Percentiles rank a stretch among this genome's conserved stretches.
Evolutionary conservation across 2,113 vertebrate species (phyloP).

Genomic region (Apistogramma diplotaenia): DNA sequence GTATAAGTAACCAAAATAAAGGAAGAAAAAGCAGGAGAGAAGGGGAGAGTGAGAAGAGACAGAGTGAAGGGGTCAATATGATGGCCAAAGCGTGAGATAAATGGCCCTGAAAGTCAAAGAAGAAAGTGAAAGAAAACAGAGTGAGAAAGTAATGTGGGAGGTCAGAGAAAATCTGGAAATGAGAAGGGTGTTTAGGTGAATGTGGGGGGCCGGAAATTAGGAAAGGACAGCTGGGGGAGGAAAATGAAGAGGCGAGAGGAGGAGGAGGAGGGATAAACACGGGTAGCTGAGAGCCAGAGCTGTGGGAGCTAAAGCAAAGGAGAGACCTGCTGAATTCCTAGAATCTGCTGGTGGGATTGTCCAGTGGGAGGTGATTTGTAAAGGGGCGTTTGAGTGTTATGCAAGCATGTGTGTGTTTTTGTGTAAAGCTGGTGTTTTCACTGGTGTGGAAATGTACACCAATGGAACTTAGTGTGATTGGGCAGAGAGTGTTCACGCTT

Average conservation of each 20-base stretch:
- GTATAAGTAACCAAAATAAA: conserved; percentile 19
- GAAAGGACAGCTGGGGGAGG: conserved; percentile 16
- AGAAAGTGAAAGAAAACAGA: conserved; percentile 21
- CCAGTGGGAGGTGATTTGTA: conserved; percentile 41
- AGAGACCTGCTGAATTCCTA: conserved; percentile 54
- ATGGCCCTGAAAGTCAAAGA: not conserved
- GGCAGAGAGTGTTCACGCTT: conserved; percentile 1
- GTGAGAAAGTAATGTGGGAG: not conserved
- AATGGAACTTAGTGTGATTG: not conserved
- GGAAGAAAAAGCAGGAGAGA: conserved; percentile 24
- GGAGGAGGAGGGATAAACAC: not conserved
- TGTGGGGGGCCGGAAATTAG: not conserved
- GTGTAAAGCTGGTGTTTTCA: conserved; percentile 10
- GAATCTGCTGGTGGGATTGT: conserved; percentile 55
- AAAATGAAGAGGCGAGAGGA: not conserved
- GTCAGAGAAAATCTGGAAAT: conserved; percentile 11
- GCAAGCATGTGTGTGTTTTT: conserved; percentile 17
- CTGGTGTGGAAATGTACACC: not conserved
- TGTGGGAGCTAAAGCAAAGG: conserved; percentile 45
- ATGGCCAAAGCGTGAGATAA: not conserved
- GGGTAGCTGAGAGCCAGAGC: conserved; percentile 16
- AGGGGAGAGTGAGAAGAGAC: not conserved
- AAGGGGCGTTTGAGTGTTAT: conserved; percentile 24
- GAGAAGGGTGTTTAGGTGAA: conserved; percentile 20
- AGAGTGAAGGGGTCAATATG: not conserved